Base-by-base conservation (phyloP, 1,140 invertebrate genomes). In the Dinoponera quadriceps region DNA sequence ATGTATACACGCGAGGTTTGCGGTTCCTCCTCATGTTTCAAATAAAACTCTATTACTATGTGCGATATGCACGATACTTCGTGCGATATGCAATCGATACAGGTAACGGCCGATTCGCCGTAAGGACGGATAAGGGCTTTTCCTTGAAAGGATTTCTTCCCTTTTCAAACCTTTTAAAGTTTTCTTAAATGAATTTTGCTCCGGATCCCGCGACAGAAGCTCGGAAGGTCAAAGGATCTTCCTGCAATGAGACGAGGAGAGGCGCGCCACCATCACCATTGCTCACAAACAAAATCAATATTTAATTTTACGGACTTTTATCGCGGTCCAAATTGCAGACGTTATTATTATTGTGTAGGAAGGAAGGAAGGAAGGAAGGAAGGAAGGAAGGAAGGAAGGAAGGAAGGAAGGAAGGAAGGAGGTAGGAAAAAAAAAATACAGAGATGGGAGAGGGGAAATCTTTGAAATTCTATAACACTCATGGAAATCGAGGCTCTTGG, bases 221-320 rank as follows among this genome's bases (percentile, higher is more conserved):
- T 60, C 65, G 25, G 59, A 55, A 60, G 81, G 29, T 44, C 51
- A 14, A 63, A 51, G 25, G n/a, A 55, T 55, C 33, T 55, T 33
- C 16, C 44, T 49, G 27, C 68, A 25, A 13, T 16, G 25, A 38
- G 48, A 48, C 29, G 62, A 16, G 22, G 29, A 49, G 3, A 33
- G 2, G 38, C 18, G 33, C 55, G 51, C 18, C 63, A 29, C 49
- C 51, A 44, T 20, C 38, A 44, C 62, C 69, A 20, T 63, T 57
- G 57, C 55, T 71, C 69, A 55, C 84, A 69, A 88, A 83, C 84
- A 72, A 71, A 80, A 87, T 89, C 88, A 85, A 89, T 89, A 89
- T 89, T 89, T 89, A 89, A 89, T 90, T 88, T 83, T 73, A 57
- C 78, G 51, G 62, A 84, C 78, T 88, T 90, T 88, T 74, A 81